Evolutionary conservation across 2,888 invertebrate genomes (phyloP).

Genomic region (Toxonevra muliebris): DNA sequence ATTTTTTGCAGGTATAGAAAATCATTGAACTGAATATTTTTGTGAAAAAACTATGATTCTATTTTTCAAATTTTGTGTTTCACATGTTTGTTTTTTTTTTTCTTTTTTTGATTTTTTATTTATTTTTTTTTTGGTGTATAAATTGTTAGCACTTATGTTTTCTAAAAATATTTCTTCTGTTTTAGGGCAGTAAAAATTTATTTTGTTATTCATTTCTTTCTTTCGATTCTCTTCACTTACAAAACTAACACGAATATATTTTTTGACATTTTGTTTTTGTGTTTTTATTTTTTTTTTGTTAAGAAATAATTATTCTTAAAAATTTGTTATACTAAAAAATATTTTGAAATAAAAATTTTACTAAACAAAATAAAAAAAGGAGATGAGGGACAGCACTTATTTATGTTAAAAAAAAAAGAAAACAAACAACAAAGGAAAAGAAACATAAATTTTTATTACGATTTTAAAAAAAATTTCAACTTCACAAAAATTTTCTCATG

Average conservation of each 20-base stretch:
- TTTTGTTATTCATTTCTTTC: not conserved
- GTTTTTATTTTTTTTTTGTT: constrained; percentile 4
- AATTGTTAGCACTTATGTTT: constrained; percentile 40
- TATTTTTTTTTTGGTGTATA: constrained; percentile 37
- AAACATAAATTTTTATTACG: no score
- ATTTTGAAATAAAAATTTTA: no score
- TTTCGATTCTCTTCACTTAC: constrained; percentile 39
- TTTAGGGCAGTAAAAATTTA: constrained; percentile 54
- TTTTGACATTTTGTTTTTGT: constrained; percentile 22
- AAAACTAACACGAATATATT: constrained; percentile 41
- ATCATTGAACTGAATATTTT: constrained; percentile 38
- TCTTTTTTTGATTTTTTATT: constrained; percentile 24
- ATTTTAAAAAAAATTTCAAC: no score
- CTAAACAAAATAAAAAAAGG: no score
- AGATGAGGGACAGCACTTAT: no score
- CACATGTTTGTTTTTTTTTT: constrained; percentile 17
- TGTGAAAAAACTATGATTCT: constrained; percentile 14
- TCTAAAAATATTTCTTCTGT: constrained; percentile 50
- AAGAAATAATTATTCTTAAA: no score
- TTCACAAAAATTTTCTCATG: no score
- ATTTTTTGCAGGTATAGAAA: constrained; percentile 32
- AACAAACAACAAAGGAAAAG: no score
- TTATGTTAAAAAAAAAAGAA: no score
- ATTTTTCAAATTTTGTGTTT: constrained; percentile 14
- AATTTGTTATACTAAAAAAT: no score